These are phyloP conservation scores for Stenodera caucasica DNA, from an alignment of 2,888 invertebrate species.

Conservation along the genomic window DNA sequence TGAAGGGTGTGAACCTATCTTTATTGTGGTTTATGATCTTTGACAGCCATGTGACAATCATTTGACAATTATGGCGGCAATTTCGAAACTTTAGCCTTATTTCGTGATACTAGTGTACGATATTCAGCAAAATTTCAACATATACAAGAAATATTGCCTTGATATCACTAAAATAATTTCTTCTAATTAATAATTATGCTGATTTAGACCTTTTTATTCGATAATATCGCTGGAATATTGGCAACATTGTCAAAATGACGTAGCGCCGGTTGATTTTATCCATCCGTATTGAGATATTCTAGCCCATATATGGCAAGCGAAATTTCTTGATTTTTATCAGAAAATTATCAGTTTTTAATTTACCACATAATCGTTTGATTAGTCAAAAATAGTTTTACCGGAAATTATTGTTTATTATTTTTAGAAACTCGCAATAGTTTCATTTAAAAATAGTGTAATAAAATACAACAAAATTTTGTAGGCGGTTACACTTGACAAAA, in stretches of 20 bases:
- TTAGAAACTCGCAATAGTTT: neutral
- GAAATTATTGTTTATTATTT: neutral
- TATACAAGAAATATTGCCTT: too few species aligned
- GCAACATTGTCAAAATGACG: neutral
- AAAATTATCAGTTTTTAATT: constrained; percentile 19
- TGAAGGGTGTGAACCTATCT: too few species aligned
- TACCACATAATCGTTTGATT: constrained; percentile 12
- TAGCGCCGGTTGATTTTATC: neutral
- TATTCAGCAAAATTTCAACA: too few species aligned
- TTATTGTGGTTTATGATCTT: too few species aligned
- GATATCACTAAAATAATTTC: too few species aligned
- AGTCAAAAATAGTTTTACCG: constrained; percentile 27
- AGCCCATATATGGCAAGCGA: constrained; percentile 41
- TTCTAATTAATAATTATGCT: too few species aligned
- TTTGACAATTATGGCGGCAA: too few species aligned
- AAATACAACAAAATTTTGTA: constrained; percentile 6
- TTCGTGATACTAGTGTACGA: too few species aligned
- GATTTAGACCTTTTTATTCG: too few species aligned
- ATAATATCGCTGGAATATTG: neutral
- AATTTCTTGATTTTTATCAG: constrained; percentile 35
- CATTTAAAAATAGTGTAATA: neutral
- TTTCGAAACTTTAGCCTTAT: too few species aligned
- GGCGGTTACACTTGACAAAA: constrained; percentile 18
- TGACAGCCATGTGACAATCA: too few species aligned
- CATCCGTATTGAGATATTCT: neutral